phyloP scores from a whole-genome alignment of 2,888 invertebrate genomes.

The Asteroscopus sphinx region DNA sequence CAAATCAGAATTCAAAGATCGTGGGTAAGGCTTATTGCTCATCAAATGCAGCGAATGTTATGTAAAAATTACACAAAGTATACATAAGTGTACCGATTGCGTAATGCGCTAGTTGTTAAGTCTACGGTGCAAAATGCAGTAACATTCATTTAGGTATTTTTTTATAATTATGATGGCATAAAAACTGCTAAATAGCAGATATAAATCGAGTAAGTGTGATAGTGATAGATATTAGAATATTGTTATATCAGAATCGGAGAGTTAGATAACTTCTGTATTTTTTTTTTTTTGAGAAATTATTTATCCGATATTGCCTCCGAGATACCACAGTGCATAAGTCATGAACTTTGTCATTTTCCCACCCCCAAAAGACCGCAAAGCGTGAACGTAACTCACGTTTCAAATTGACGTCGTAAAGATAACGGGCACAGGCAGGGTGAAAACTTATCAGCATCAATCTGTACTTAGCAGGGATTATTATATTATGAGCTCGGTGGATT shows the following conservation, averaged over 20 bases:
- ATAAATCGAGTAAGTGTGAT: no score
- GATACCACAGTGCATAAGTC: slow-evolving; percentile 12
- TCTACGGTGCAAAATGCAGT: slow-evolving; percentile 14
- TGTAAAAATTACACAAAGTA: slow-evolving; percentile 38
- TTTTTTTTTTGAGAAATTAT: neutral
- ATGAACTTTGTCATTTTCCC: slow-evolving; percentile 20
- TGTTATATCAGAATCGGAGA: no score
- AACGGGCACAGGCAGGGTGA: slow-evolving; percentile 7
- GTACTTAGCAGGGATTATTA: slow-evolving; percentile 15
- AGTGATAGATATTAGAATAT: no score
- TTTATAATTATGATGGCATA: neutral
- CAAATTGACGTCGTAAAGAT: slow-evolving; percentile 34
- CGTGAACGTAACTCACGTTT: slow-evolving; percentile 35
- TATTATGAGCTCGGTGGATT: slow-evolving; percentile 34
- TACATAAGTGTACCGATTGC: slow-evolving; percentile 22
- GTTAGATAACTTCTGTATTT: neutral
- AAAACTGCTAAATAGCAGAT: neutral
- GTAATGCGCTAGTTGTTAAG: slow-evolving; percentile 41
- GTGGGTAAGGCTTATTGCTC: neutral
- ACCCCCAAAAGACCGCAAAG: neutral
- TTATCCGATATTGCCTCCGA: neutral
- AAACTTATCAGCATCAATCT: slow-evolving; percentile 21
- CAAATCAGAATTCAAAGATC: neutral
- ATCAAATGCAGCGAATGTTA: slow-evolving; percentile 31
- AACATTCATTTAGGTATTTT: slow-evolving; percentile 6